phyloP scores from a whole-genome alignment of 1,140 invertebrate species.

The Drosophila equinoxialis region DNA sequence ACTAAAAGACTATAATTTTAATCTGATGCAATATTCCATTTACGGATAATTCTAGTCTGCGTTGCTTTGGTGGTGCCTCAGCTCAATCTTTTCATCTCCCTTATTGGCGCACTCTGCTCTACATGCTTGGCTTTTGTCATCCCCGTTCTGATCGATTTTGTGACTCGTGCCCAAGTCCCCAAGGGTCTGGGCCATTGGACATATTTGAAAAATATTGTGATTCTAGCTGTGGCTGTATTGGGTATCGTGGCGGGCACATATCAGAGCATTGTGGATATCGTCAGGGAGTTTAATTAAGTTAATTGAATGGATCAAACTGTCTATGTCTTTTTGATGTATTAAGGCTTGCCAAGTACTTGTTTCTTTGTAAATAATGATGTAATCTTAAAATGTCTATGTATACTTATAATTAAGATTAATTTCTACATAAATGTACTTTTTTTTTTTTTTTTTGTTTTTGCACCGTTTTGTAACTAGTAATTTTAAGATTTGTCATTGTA shows the following conservation, averaged over 20 bases:
- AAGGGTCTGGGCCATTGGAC: constrained; percentile 82
- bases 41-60: constrained; percentile 86
- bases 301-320: background rate
- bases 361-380: constrained; percentile 51
- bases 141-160: constrained; percentile 93
- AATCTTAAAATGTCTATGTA: constrained; percentile 46
- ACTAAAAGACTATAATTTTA: background rate
- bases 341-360: constrained; percentile 41
- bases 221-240: constrained; percentile 87
- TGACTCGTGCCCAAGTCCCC: constrained; percentile 85
- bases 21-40: background rate
- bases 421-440: constrained; percentile 34
- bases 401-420: constrained; percentile 50
- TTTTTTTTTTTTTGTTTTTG: background rate
- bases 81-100: constrained; percentile 93
- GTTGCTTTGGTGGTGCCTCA: constrained; percentile 92
- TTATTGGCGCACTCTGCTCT: constrained; percentile 94
- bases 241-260: constrained; percentile 90
- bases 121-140: constrained; percentile 94
- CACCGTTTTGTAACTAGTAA: constrained; percentile 56
- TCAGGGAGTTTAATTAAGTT: constrained; percentile 83
- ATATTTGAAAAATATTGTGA: constrained; percentile 86
- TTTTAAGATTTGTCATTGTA: constrained; percentile 45
- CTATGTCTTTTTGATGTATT: background rate
- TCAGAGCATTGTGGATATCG: constrained; percentile 87